Conservation (phyloP, 2,888 invertebrate species). For the Aphidoletes aphidimyza region DNA sequence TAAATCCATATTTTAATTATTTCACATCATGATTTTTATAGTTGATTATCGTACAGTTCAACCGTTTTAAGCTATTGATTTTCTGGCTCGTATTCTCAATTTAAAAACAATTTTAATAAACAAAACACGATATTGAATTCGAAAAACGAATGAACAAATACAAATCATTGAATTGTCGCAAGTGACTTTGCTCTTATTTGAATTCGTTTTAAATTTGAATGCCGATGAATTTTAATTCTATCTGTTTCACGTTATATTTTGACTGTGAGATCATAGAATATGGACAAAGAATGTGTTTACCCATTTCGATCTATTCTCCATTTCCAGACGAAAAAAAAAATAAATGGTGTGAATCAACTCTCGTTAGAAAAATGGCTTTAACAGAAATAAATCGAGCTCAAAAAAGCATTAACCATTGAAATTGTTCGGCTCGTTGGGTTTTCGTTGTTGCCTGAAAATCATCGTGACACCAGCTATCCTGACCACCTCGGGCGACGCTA, state of each 20-base stretch:
- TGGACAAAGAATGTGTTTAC: neutral
- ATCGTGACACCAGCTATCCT: constrained; percentile 51
- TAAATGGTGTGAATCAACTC: constrained; percentile 28
- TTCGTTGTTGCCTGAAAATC: constrained; percentile 23
- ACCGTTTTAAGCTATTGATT: neutral
- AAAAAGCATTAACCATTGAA: neutral
- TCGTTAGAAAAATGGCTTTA: neutral
- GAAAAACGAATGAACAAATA: neutral
- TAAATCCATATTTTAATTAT: constrained; percentile 51
- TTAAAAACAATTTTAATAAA: constrained; percentile 22
- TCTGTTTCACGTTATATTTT: neutral
- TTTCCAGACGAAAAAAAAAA: neutral
- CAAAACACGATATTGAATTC: constrained; percentile 17
- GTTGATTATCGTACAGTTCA: constrained; percentile 16
- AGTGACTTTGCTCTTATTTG: neutral
- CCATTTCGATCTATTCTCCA: neutral
- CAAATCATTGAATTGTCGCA: constrained; percentile 46
- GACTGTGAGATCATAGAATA: neutral
- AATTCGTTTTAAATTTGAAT: neutral
- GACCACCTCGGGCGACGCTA: constrained; percentile 14
- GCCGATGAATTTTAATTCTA: neutral
- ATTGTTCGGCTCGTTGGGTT: neutral
- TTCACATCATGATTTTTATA: constrained; percentile 40
- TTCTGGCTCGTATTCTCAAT: neutral
- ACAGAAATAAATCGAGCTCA: neutral